Base-by-base conservation (phyloP, 2,888 invertebrate species). In the Himalopsyche tibetana region DNA sequence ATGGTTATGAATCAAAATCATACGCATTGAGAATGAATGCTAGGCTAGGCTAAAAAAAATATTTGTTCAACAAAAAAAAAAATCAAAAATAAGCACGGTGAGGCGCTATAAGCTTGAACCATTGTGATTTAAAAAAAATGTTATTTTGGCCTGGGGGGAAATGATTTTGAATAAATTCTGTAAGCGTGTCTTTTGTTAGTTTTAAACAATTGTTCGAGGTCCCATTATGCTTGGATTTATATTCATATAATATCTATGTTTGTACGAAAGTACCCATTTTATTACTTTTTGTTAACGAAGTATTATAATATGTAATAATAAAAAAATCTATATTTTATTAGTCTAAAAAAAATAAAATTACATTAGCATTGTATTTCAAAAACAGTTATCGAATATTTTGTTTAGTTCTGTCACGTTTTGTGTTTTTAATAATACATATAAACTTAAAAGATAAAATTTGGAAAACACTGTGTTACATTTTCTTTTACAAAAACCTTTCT, bases 121-220 rank as follows among this genome's bases (percentile, higher is more conserved):
- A 74, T 74, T 74, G 74, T 74, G 19, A 63, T 28, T 63, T 28
- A 28, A 19, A 63, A 63, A 28, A 74, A 74, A 74, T 74, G 74
- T 38, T 74, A 74, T 74, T 74, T 36, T 74, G 28, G 74, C 74
- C 74, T 74, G 38, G 74, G 74, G 74, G 74, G 36, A 74, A 74
- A 36, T 12, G 36, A 12, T 74, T 74, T 74, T 74, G 38, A 74
- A 74, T 74, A 74, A 74, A 74, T 74, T 74, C 74, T 74, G 38
- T 38, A 36, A 28, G 74, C 74, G 74, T 74, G 74, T 15, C 74
- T 38, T 74, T 74, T 74, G 74, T 74, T 74, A 36, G 12, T 74
- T 74, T 74, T 74, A 38, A 74, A 74, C 74, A 74, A 74, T 74
- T 74, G 74, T 74, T 74, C 36, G 36, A 36, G 15, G 36, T 11